Evolutionary conservation across 2,797 vertebrate species (phyloP).

Genomic region (Poeciliopsis turneri): DNA sequence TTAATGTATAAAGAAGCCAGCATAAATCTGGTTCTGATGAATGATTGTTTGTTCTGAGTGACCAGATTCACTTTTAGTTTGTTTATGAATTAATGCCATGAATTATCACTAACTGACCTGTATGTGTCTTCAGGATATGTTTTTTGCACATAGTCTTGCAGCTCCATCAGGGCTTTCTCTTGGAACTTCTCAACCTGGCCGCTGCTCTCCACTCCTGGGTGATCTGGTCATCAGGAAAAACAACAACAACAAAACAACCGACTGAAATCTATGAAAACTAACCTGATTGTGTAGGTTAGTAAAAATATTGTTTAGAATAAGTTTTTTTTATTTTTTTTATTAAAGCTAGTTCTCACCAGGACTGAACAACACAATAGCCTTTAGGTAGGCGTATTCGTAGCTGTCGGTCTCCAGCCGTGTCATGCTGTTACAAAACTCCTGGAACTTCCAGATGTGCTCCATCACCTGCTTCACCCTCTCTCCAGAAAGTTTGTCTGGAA

Average conservation of each 20-base stretch:
- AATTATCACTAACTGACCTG: slow-evolving; percentile 79
- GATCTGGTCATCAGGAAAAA: slow-evolving; percentile 80
- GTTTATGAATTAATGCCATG: not conserved
- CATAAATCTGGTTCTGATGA: not conserved
- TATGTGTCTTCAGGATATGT: slow-evolving; percentile 96
- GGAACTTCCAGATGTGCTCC: slow-evolving; percentile 99
- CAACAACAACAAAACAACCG: slow-evolving; percentile 9
- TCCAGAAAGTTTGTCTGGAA: slow-evolving; percentile 92
- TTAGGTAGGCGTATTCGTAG: slow-evolving; percentile 98
- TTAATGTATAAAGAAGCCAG: not conserved
- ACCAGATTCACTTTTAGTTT: not conserved
- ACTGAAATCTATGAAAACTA: not conserved
- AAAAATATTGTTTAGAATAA: not conserved
- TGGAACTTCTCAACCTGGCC: slow-evolving; percentile 98
- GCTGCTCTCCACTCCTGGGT: slow-evolving; percentile 91
- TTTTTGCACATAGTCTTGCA: slow-evolving; percentile 99
- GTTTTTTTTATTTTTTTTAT: not conserved
- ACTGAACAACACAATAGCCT: slow-evolving; percentile 98
- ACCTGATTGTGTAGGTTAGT: not conserved
- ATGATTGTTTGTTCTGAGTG: not conserved
- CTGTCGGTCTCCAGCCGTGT: slow-evolving; percentile 92
- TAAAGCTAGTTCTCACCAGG: slow-evolving; percentile 85
- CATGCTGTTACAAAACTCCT: slow-evolving; percentile 99
- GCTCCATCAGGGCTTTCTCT: slow-evolving; percentile 98
- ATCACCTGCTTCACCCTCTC: slow-evolving; percentile 98